Percentiles rank a stretch among this genome's conserved stretches.
phyloP scores from a whole-genome alignment of 2,888 invertebrate species.

The Villa cingulata region DNA sequence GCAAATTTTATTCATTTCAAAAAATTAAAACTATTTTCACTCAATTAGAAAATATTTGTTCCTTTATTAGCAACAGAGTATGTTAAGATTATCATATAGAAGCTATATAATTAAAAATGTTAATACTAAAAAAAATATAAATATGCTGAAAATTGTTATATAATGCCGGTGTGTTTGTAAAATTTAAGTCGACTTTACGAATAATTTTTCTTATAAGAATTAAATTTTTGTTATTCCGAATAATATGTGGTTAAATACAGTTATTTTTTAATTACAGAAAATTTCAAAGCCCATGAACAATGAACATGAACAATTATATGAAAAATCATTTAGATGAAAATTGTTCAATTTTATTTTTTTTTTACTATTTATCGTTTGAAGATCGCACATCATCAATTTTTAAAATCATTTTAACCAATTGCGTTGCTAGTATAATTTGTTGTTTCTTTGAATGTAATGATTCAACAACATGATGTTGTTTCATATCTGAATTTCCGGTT shows the following conservation, averaged over 20 bases:
- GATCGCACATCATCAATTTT: conserved; percentile 94
- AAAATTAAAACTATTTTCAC: no score
- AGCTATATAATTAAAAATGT: no score
- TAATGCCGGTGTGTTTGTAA: no score
- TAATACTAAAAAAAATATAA: no score
- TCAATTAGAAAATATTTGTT: no score
- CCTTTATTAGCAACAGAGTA: no score
- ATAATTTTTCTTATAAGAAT: no score
- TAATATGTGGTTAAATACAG: not conserved
- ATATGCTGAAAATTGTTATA: no score
- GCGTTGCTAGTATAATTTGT: conserved; percentile 91
- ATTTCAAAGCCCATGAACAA: not conserved
- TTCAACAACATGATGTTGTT: conserved; percentile 87
- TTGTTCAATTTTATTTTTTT: not conserved
- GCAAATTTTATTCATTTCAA: no score
- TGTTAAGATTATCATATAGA: no score
- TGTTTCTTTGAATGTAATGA: conserved; percentile 94
- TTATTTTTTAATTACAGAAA: not conserved
- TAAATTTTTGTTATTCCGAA: not conserved
- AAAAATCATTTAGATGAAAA: not conserved
- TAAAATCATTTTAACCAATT: conserved; percentile 97
- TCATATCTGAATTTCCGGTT: conserved; percentile 77
- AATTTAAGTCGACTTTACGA: no score
- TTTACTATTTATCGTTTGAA: conserved; percentile 35
- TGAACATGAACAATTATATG: no score